phyloP scores from a whole-genome alignment of 2,888 invertebrate genomes.

The Tetranychus piercei region DNA sequence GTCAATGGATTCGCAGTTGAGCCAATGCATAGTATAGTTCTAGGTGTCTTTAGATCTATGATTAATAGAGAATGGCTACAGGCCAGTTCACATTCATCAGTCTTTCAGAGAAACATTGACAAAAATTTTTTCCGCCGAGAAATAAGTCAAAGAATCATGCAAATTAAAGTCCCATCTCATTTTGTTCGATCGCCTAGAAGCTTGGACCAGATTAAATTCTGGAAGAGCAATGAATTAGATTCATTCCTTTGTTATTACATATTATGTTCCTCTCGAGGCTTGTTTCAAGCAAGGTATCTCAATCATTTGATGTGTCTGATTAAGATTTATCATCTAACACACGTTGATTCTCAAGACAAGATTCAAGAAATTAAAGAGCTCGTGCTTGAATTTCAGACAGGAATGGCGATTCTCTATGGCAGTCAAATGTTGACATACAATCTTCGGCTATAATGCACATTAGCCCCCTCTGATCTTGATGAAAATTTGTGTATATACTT shows the following conservation, averaged over 20 bases:
- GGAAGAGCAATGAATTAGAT: not conserved
- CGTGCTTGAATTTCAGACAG: not conserved
- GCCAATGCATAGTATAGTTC: not conserved
- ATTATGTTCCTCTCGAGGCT: not conserved
- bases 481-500: no score
- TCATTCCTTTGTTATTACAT: not conserved
- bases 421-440: not conserved
- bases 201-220: not conserved
- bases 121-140: not conserved
- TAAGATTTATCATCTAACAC: not conserved
- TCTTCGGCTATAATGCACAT: no score
- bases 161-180: not conserved
- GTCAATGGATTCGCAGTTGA: not conserved
- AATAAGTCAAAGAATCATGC: not conserved
- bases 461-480: no score
- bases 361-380: not conserved
- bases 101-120: not conserved
- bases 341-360: not conserved
- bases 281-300: not conserved
- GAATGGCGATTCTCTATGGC: constrained; percentile 3
- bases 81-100: not conserved
- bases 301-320: not conserved
- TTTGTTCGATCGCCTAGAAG: not conserved
- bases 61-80: not conserved
- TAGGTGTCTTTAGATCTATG: not conserved